Evolutionary conservation across 2,888 invertebrate genomes (phyloP).

Genomic region (Lacanobia oleracea): DNA sequence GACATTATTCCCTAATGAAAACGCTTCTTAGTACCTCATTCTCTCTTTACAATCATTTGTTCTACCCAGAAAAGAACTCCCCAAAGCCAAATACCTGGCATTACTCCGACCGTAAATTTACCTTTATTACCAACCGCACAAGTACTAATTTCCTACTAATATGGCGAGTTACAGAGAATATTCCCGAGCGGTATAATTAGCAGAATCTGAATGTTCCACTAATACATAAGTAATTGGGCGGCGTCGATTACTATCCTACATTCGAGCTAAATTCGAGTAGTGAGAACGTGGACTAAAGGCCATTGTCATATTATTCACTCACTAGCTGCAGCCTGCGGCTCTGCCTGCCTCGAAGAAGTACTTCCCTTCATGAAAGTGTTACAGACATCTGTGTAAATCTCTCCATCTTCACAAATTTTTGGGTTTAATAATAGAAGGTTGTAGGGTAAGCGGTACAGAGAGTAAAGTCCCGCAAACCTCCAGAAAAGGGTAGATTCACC

Average conservation of each 20-base stretch:
- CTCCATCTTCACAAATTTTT: no score
- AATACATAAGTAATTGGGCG: background rate
- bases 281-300: background rate
- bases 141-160: background rate
- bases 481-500: no score
- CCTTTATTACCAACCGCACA: background rate
- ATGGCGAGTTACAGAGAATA: background rate
- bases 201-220: background rate
- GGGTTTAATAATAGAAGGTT: no score
- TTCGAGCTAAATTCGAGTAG: background rate
- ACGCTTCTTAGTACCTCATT: no score
- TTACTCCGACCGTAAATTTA: background rate
- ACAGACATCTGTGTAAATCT: no score
- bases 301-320: background rate
- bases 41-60: no score
- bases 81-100: background rate
- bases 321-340: no score
- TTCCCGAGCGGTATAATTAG: background rate
- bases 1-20: no score
- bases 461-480: no score
- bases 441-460: no score
- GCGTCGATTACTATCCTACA: background rate
- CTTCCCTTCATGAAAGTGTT: no score
- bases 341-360: no score
- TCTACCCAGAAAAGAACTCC: background rate